Evolutionary conservation across 1,140 invertebrate genomes (phyloP).

Genomic region (Neuroterus valhalla): DNA sequence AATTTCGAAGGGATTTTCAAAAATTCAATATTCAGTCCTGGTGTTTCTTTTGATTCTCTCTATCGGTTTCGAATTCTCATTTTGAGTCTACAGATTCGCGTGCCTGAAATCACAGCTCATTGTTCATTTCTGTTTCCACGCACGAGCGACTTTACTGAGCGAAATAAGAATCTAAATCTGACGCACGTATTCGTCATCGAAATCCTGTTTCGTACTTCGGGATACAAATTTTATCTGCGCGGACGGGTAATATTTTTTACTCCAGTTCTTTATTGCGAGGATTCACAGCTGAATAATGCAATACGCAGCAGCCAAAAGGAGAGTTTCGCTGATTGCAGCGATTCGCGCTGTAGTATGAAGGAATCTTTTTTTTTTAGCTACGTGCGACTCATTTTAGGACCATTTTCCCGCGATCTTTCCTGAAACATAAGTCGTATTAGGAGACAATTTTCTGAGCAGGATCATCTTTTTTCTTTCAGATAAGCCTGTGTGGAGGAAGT

Average conservation of each 20-base stretch:
- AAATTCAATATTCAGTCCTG: too few relatives aligned
- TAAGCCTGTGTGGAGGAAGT: too few relatives aligned
- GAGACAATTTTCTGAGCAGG: conserved; percentile 3
- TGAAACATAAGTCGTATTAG: conserved; percentile 17
- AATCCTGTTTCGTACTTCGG: conserved; percentile 11
- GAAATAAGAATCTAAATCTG: conserved; percentile 5
- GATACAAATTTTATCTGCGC: conserved; percentile 15
- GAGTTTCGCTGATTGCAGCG: conserved; percentile 35
- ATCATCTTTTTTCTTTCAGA: conserved; percentile 4
- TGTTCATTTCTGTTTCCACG: not conserved
- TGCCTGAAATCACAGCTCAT: not conserved
- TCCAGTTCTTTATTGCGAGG: conserved; percentile 62
- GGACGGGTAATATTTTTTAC: conserved; percentile 40
- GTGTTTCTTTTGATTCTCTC: too few relatives aligned
- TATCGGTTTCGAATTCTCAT: too few relatives aligned
- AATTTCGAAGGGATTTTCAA: too few relatives aligned
- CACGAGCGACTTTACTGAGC: not conserved
- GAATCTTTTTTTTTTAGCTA: conserved; percentile 22
- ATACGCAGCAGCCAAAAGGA: conserved; percentile 48
- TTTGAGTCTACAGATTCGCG: too few relatives aligned
- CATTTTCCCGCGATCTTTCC: conserved; percentile 23
- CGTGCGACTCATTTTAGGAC: conserved; percentile 16
- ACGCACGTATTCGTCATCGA: conserved; percentile 12
- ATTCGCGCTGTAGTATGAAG: conserved; percentile 33
- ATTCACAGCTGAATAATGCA: conserved; percentile 67